phyloP scores from a whole-genome alignment of 2,888 invertebrate species.

The Strigamia crassipes region DNA sequence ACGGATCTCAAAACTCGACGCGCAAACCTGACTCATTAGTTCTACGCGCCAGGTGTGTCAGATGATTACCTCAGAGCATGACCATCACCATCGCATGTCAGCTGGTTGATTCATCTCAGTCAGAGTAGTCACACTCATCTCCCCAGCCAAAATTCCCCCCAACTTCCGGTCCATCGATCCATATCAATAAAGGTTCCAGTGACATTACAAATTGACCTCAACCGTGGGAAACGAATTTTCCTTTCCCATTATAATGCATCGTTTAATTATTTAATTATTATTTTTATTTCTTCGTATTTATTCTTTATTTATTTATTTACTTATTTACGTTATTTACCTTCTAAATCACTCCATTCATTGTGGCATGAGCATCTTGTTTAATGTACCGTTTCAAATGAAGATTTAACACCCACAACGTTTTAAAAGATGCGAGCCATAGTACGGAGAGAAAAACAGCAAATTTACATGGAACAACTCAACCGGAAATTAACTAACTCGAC shows the following conservation, averaged over 20 bases:
- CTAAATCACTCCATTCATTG: constrained; percentile 27
- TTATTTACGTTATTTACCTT: neutral
- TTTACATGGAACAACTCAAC: constrained; percentile 17
- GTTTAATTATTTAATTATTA: neutral
- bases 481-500: constrained; percentile 13
- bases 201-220: neutral
- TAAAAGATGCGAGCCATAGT: neutral
- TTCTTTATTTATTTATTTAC: neutral
- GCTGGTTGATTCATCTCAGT: constrained; percentile 15
- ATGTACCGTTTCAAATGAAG: constrained; percentile 16
- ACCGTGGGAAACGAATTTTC: neutral
- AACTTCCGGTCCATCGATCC: constrained; percentile 17
- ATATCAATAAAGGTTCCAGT: neutral
- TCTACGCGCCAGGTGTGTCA: neutral
- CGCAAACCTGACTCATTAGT: constrained; percentile 10
- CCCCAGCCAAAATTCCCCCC: neutral
- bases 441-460: neutral
- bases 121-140: neutral
- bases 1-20: neutral
- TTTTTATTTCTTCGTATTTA: no score
- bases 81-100: constrained; percentile 16
- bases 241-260: neutral
- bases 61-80: constrained; percentile 25
- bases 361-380: constrained; percentile 4
- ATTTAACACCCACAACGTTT: constrained; percentile 7